Percentiles rank a stretch among this genome's conserved stretches.
Conservation (phyloP, 2,888 invertebrate genomes). For the Stegana nigrithorax region DNA sequence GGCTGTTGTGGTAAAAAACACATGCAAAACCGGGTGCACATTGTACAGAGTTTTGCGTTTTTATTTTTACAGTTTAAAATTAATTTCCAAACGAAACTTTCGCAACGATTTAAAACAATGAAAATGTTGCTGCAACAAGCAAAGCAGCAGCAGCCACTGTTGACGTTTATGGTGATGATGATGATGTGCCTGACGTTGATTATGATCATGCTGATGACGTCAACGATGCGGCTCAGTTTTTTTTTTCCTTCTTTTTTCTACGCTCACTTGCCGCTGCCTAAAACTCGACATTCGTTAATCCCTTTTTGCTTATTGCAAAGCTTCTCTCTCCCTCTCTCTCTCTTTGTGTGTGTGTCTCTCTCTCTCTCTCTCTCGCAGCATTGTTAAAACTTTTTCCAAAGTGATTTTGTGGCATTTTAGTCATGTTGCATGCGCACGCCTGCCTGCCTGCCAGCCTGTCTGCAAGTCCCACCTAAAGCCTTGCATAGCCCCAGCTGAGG, state of each 20-base stretch:
- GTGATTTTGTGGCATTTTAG: conserved; percentile 11
- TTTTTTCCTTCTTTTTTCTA: not conserved
- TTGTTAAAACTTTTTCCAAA: conserved; percentile 4
- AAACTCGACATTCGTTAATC: not conserved
- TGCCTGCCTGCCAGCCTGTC: no score
- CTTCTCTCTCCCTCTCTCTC: not conserved
- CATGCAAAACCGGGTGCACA: not conserved
- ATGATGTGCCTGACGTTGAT: conserved; percentile 28
- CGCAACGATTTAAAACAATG: not conserved
- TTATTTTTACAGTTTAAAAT: not conserved
- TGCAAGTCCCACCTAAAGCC: no score
- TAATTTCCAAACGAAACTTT: not conserved
- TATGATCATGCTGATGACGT: no score
- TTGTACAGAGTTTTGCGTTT: not conserved
- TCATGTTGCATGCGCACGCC: not conserved
- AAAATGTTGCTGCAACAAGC: not conserved
- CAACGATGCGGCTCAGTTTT: conserved; percentile 4
- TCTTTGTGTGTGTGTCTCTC: not conserved
- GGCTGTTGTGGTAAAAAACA: not conserved
- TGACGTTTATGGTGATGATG: no score
- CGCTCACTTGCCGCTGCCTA: not conserved
- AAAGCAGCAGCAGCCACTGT: not conserved
- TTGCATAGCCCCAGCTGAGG: no score
- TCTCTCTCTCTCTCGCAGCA: not conserved
- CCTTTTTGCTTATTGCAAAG: conserved; percentile 11